Conservation (phyloP, 1,140 invertebrate species). For the Augochlora pura region DNA sequence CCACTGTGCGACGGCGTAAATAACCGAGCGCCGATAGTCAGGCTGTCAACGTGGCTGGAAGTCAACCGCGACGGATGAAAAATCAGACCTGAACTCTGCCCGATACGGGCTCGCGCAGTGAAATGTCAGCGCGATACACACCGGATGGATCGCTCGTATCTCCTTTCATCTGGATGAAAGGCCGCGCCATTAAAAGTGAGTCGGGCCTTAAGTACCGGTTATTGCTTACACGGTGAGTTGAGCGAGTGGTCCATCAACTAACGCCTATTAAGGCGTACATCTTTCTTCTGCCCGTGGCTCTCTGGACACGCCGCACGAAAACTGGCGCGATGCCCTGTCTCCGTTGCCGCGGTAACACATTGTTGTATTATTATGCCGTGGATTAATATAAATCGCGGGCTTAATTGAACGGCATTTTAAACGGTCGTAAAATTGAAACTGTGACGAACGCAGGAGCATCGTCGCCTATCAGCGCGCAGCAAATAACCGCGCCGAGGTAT, state of each 20-base stretch:
- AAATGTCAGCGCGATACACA: constrained; percentile 25
- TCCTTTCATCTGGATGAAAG: constrained; percentile 45
- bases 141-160: constrained; percentile 16
- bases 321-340: background rate
- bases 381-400: background rate
- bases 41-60: background rate
- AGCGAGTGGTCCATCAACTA: constrained; percentile 34
- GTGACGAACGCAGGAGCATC: too few species aligned
- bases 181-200: constrained; percentile 30
- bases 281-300: background rate
- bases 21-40: background rate
- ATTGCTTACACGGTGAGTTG: constrained; percentile 32
- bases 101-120: background rate
- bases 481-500: background rate
- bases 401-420: constrained; percentile 14
- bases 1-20: background rate
- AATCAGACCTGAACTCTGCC: background rate
- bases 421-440: constrained; percentile 5
- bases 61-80: background rate
- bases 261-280: constrained; percentile 13
- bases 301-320: background rate
- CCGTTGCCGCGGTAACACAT: background rate
- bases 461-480: background rate
- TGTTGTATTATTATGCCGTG: background rate
- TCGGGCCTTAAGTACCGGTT: constrained; percentile 38